A percentile compares a stretch with the other conserved stretches of the same genome.
phyloP scores from a whole-genome alignment of 2,888 invertebrate genomes.

The Andrena marginata region DNA sequence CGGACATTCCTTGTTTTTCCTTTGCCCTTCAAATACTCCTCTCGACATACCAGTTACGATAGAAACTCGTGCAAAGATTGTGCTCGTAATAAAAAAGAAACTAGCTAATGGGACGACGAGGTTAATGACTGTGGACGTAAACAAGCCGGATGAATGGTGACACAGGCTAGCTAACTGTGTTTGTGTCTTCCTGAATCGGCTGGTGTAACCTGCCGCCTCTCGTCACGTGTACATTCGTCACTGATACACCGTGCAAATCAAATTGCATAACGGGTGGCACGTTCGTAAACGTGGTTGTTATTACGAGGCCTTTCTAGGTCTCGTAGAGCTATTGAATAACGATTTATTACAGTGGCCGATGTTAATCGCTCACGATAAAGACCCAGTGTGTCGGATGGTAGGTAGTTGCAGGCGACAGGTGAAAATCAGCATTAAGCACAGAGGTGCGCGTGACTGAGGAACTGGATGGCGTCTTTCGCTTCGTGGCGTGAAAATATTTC shows the following conservation, averaged over 20 bases:
- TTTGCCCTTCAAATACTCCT: too few relatives aligned
- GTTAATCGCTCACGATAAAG: neutral
- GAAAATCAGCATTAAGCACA: neutral
- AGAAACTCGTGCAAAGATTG: too few relatives aligned
- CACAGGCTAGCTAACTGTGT: neutral
- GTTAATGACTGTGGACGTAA: conserved; percentile 11
- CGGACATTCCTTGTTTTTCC: too few relatives aligned
- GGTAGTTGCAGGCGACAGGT: neutral
- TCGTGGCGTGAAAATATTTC: neutral
- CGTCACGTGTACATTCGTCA: neutral
- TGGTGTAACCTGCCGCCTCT: neutral
- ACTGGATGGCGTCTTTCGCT: neutral
- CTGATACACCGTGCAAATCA: conserved; percentile 19
- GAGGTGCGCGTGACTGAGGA: neutral
- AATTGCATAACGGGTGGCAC: conserved; percentile 55
- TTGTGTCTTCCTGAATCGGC: neutral
- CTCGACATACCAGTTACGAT: too few relatives aligned
- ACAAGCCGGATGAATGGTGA: neutral
- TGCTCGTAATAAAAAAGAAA: neutral
- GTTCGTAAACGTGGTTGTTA: conserved; percentile 36
- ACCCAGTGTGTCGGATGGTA: neutral
- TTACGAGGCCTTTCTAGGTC: conserved; percentile 29
- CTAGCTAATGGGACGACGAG: neutral
- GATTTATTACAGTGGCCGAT: conserved; percentile 13
- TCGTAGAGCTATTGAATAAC: neutral